Evolutionary conservation across 2,888 invertebrate genomes (phyloP).

Genomic region (Drosophila neotestacea): DNA sequence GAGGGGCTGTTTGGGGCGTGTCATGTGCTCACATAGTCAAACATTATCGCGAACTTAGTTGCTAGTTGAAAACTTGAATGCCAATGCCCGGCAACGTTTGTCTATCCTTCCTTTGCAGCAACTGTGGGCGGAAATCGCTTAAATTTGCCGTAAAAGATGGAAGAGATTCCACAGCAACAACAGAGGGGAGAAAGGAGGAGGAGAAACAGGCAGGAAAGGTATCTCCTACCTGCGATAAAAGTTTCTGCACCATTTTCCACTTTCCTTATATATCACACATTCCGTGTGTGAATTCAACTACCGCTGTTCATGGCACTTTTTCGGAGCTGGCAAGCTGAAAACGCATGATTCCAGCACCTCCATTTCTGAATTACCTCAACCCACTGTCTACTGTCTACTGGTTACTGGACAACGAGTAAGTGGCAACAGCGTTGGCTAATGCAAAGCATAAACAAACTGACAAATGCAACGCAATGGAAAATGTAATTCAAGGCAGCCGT

Average conservation of each 20-base stretch:
- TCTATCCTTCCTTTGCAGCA: conserved; percentile 28
- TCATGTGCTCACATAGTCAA: conserved; percentile 73
- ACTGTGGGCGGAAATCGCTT: conserved; percentile 69
- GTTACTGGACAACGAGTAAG: background rate
- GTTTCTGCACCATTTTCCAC: conserved; percentile 76
- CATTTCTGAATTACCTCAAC: background rate
- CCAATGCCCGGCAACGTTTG: conserved; percentile 22
- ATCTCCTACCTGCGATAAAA: conserved; percentile 70
- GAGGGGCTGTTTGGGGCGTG: conserved; percentile 39
- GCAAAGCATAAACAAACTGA: conserved; percentile 61
- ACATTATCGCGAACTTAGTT: conserved; percentile 72
- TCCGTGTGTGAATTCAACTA: conserved; percentile 16
- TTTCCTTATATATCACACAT: conserved; percentile 52
- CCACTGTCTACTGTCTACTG: conserved; percentile 10
- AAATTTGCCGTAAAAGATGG: conserved; percentile 61
- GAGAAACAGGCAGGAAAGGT: conserved; percentile 52
- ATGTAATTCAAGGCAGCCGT: conserved; percentile 9
- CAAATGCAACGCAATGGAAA: conserved; percentile 62
- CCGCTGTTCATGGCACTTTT: conserved; percentile 23
- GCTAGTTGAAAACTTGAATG: conserved; percentile 29
- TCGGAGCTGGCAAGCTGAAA: conserved; percentile 5
- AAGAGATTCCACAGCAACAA: conserved; percentile 36
- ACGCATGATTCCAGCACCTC: conserved; percentile 45
- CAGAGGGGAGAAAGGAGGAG: background rate
- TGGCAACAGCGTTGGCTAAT: conserved; percentile 38